Conservation (phyloP, 2,888 invertebrate genomes). For the Orthonevra nobilis region DNA sequence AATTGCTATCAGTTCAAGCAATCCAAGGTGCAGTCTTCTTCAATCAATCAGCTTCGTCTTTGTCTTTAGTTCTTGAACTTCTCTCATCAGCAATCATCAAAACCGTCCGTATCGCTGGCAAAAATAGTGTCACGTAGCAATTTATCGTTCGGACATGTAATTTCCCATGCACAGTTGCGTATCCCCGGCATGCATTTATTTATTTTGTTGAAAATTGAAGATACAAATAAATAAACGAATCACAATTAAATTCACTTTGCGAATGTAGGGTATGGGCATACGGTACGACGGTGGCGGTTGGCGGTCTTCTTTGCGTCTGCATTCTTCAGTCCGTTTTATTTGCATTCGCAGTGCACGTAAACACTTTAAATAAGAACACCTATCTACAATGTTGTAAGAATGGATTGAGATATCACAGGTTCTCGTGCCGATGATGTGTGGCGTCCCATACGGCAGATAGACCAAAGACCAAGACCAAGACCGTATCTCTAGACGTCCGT, state of each 20-base stretch:
- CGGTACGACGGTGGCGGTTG: too few species aligned
- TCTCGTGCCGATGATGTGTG: background rate
- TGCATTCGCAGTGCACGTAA: background rate
- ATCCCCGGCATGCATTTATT: too few species aligned
- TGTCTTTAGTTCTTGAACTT: conserved; percentile 29
- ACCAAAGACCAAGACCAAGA: background rate
- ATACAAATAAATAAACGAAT: conserved; percentile 26
- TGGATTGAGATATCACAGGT: conserved; percentile 35
- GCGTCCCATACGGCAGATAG: background rate
- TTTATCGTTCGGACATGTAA: conserved; percentile 52
- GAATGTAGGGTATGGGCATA: too few species aligned
- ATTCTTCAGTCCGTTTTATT: background rate
- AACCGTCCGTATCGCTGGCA: conserved; percentile 25
- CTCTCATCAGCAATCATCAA: conserved; percentile 21
- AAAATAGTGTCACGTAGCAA: conserved; percentile 62
- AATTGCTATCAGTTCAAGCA: too few species aligned
- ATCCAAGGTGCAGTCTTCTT: too few species aligned
- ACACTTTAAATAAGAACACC: background rate
- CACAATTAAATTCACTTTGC: conserved; percentile 59
- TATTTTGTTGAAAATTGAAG: conserved; percentile 32
- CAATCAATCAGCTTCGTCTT: too few species aligned
- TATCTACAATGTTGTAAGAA: conserved; percentile 10
- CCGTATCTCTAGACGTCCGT: conserved; percentile 11
- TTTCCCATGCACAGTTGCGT: conserved; percentile 53
- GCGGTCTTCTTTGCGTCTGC: background rate